Evolutionary conservation across 2,888 invertebrate species (phyloP).

Genomic region (Lathronympha strigana): DNA sequence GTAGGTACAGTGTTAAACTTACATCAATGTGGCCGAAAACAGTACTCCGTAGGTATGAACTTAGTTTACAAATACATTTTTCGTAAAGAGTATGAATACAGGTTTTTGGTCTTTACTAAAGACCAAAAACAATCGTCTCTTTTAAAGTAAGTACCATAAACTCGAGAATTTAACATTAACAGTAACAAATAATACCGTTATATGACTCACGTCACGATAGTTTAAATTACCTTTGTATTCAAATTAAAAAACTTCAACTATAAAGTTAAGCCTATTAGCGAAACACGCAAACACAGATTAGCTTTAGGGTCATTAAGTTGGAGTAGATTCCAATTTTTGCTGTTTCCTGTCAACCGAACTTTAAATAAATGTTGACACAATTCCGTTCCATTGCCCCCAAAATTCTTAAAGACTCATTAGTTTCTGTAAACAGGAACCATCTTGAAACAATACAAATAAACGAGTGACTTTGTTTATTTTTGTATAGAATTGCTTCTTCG

Average conservation of each 20-base stretch:
- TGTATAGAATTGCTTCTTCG: constrained; percentile 75
- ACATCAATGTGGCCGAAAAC: too few relatives aligned
- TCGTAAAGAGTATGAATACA: too few relatives aligned
- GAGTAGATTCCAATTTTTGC: constrained; percentile 33
- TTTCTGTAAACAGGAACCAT: constrained; percentile 64
- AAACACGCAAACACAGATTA: constrained; percentile 32
- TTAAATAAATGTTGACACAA: constrained; percentile 44
- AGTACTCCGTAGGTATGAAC: too few relatives aligned
- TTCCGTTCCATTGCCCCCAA: constrained; percentile 56
- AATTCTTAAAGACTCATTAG: constrained; percentile 72
- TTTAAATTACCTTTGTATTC: constrained; percentile 1
- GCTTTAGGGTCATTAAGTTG: constrained; percentile 32
- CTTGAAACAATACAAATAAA: constrained; percentile 75
- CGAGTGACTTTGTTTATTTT: constrained; percentile 77
- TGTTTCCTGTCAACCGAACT: constrained; percentile 31
- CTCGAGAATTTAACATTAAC: too few relatives aligned
- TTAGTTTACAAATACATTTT: too few relatives aligned
- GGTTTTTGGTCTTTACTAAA: too few relatives aligned
- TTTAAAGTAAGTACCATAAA: too few relatives aligned
- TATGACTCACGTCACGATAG: not conserved
- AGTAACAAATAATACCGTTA: too few relatives aligned
- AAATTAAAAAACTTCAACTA: not conserved
- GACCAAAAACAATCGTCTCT: too few relatives aligned
- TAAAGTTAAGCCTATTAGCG: constrained; percentile 27
- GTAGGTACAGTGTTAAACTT: too few relatives aligned